Conservation (phyloP, 2,888 invertebrate genomes). For the Himalopsyche anomala region DNA sequence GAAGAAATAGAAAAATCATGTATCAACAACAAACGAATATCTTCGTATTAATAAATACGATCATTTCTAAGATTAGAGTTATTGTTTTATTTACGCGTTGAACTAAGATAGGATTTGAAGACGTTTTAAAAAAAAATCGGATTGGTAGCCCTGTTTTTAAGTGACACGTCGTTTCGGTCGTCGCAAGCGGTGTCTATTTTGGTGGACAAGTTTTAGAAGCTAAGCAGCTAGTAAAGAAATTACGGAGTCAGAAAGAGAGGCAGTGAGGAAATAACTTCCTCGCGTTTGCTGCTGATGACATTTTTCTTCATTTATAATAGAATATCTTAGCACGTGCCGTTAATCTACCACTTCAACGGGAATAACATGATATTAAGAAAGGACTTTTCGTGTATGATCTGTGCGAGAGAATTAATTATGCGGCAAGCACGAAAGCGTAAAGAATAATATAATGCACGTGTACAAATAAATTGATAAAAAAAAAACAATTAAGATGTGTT, state of each 20-base stretch:
- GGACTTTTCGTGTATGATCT: neutral
- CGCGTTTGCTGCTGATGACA: slow-evolving; percentile 41
- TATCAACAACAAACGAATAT: too few relatives aligned
- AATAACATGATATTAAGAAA: neutral
- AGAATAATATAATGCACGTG: neutral
- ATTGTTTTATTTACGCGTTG: too few relatives aligned
- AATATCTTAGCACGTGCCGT: slow-evolving; percentile 27
- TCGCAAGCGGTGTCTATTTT: slow-evolving; percentile 49
- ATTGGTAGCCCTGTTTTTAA: slow-evolving; percentile 47
- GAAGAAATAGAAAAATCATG: too few relatives aligned
- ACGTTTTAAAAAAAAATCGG: too few relatives aligned
- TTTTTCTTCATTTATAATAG: slow-evolving; percentile 34
- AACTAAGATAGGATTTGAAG: too few relatives aligned
- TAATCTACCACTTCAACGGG: neutral
- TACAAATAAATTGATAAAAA: neutral
- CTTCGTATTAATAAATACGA: too few relatives aligned
- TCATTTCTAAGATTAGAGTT: too few relatives aligned
- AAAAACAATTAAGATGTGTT: neutral
- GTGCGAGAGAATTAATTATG: neutral
- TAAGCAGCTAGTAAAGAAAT: slow-evolving; percentile 43
- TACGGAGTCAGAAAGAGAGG: slow-evolving; percentile 44
- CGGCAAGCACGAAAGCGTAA: neutral
- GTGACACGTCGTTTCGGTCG: slow-evolving; percentile 56
- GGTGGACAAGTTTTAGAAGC: slow-evolving; percentile 15
- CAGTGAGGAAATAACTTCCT: slow-evolving; percentile 50